These are phyloP conservation scores for Tupaia tana DNA, from an alignment of 2,113 vertebrate species.

Conservation along the genomic window DNA sequence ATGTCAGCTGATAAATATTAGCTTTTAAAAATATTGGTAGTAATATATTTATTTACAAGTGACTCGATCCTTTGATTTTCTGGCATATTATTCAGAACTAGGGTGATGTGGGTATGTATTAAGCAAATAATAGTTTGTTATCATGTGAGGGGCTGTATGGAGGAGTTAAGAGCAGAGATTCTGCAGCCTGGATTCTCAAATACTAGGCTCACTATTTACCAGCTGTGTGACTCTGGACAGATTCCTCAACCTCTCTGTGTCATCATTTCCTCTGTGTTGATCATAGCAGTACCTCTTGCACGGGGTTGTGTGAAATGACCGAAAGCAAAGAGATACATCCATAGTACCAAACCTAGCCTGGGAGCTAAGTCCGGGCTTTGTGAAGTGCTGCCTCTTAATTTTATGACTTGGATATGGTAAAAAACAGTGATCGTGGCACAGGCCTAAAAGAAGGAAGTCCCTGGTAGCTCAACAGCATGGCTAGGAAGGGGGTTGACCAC, in stretches of 20 bases:
- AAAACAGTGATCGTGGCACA: fast-evolving
- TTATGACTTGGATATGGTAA: neutral
- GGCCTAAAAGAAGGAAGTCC: neutral
- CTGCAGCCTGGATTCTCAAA: neutral
- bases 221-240: neutral
- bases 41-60: neutral
- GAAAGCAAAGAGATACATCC: neutral
- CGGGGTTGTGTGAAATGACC: neutral
- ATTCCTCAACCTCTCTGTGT: neutral
- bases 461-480: fast-evolving
- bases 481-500: neutral
- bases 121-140: neutral
- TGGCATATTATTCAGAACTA: neutral
- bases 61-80: neutral
- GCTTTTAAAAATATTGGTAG: slow-evolving; percentile 1
- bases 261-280: neutral
- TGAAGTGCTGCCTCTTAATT: neutral
- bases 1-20: neutral
- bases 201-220: neutral
- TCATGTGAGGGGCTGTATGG: neutral
- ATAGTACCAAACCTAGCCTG: neutral
- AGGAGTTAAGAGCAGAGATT: neutral
- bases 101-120: neutral
- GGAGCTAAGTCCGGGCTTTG: neutral
- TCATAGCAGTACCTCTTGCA: neutral